phyloP scores from a whole-genome alignment of 2,113 vertebrate genomes.

The Sigmodon hispidus region DNA sequence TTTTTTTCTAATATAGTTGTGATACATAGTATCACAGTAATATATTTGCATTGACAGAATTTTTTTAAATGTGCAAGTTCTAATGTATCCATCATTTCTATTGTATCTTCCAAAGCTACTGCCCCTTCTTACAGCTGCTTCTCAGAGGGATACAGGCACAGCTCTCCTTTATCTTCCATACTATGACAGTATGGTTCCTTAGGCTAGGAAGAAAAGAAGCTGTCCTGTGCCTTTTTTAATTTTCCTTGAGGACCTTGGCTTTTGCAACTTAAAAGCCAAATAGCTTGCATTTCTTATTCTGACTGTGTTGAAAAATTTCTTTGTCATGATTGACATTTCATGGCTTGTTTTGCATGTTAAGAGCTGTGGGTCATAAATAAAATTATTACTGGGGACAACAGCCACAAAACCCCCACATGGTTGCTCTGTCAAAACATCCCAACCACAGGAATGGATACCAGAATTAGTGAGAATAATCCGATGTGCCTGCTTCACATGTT shows the following conservation, averaged over 20 bases:
- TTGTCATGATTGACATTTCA: background rate
- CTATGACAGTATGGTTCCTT: background rate
- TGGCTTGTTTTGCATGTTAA: background rate
- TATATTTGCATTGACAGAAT: constrained; percentile 14
- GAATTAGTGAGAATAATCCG: background rate
- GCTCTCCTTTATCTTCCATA: background rate
- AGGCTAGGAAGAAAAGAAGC: background rate
- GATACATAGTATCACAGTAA: background rate
- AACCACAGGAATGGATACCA: background rate
- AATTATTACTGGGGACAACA: background rate
- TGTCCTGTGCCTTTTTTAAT: background rate
- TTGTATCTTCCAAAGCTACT: background rate
- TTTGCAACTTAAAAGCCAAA: background rate
- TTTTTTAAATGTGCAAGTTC: background rate
- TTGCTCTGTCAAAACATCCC: background rate
- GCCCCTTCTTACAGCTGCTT: background rate
- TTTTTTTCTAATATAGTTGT: background rate
- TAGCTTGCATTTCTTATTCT: constrained; percentile 18
- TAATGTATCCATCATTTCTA: background rate
- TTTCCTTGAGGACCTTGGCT: background rate
- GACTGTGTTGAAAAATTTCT: background rate
- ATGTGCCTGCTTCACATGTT: background rate
- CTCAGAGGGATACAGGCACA: background rate
- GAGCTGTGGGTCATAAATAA: constrained; percentile 5
- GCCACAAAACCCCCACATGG: background rate